Evolutionary conservation across 2,113 vertebrate species (phyloP), one percentile per base, ranked within the genome.

Genomic region (Tauraco erythrolophus): DNA sequence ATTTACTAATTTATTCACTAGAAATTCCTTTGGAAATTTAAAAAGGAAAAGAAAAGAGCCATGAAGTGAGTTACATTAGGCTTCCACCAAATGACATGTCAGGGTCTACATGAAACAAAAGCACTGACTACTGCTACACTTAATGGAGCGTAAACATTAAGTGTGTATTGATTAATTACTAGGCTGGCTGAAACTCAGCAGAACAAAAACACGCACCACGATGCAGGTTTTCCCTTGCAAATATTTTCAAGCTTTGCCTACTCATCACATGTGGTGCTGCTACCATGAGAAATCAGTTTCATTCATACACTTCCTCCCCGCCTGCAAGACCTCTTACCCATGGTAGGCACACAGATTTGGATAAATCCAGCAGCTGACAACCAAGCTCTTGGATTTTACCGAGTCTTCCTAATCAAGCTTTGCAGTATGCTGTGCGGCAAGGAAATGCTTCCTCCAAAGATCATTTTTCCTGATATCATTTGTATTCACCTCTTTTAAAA

Each of bases 1-100:
- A 98, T 98, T 98, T 97, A 95, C 97, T 98, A 98, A 98, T 98
- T 98, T 98, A 98, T 98, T 98, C 97, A 94, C 95, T 96, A 97
- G 97, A 98, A 98, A 98, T 98, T 98, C 94, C 94, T 97, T 95
- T 98, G 97, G 96, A 97, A 97, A 97, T 94, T 98, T 97, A 72
- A 95, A 98, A 97, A 98, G 87, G 77, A 97, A 98, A 97, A 96
- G 70, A 98, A 98, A 97, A 98, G 91, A 97, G 86, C 97, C 96
- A 97, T 93, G 94, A 96, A 98, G 94, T 90, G 92, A 96, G 93
- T 84, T 97, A 97, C 95, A 96, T 98, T 97, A 97, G 80, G 90
- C 92, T 97, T 98, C 94, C 91, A 96, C 84, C 89, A 91, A 98
- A 96, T 93, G 87, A 94, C 96, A 93, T 79, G 86, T 97, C 96